Base-by-base conservation (phyloP, 2,113 vertebrate species). In the Poecilia latipinna region DNA sequence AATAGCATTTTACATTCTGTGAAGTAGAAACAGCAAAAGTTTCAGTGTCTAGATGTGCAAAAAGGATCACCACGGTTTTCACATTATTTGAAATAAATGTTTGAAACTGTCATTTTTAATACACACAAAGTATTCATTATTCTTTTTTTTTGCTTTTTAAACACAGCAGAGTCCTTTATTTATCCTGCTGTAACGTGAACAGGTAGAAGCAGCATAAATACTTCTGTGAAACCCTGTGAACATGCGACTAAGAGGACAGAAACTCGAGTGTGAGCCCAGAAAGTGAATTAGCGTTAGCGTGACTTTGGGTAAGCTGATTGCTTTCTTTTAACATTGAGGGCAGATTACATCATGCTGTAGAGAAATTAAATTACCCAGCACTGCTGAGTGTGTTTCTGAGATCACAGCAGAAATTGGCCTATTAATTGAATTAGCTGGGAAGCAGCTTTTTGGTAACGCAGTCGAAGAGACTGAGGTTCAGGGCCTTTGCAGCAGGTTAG, bases 361-460 rank as follows among this genome's bases (percentile, higher is more conserved):
- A 60, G 66, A 48, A 86, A 91, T 83, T 82, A 73, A 81, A 79
- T 88, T 77, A 87, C 8, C 33, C 24, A 3, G n/a, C 17, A 24
- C 70, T 64, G 32, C n/a, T 77, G 70, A 78, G 75, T 73, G 79
- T 86, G 74, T 82, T 75, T 78, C 65, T 78, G 26, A 24, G 70
- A 48, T 72, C 75, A 35, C 29, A 64, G 71, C 74, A 69, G 70
- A 71, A 72, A 37, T 28, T 68, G 60, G 1, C 22, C 28, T 51
- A 28, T 74, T 57, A 82, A 91, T 79, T 44, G 3, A 78, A 86
- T 89, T 77, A 89, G 26, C 67, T 77, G 31, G n/a, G 64, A 37
- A 35, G 17, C 15, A 51, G 74, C 0, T 1, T 76, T 62, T 54
- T 32, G 68, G 29, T 35, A 35, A 8, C 48, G 57, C 31, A 39